Evolutionary conservation across 1,140 invertebrate genomes (phyloP).

Genomic region (Drosophila asahinai): DNA sequence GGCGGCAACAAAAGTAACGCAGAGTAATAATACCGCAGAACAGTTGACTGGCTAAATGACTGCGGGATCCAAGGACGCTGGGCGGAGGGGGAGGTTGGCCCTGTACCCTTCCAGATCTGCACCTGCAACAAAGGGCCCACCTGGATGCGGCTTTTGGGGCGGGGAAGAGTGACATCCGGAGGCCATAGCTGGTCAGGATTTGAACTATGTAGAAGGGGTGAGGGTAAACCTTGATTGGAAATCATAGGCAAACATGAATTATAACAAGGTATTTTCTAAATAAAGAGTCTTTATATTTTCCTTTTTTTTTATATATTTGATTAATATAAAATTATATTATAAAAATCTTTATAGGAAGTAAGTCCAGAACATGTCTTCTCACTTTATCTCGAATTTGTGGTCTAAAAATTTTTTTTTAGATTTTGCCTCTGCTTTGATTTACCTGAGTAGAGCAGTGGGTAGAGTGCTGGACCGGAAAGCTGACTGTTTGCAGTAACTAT

Average conservation of each 20-base stretch:
- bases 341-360: no score
- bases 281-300: no score
- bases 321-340: no score
- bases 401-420: no score
- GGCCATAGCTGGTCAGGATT: not conserved
- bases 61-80: constrained; percentile 10
- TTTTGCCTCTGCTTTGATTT: no score
- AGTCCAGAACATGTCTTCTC: no score
- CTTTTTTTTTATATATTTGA: no score
- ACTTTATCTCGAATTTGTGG: no score
- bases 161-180: not conserved
- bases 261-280: not conserved
- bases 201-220: not conserved
- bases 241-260: not conserved
- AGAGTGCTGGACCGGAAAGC: no score
- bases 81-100: not conserved
- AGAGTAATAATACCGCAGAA: constrained; percentile 63
- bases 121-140: constrained; percentile 6
- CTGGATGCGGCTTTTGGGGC: not conserved
- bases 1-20: constrained; percentile 52
- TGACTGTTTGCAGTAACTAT: no score
- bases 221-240: not conserved
- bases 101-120: not conserved
- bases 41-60: constrained; percentile 73
- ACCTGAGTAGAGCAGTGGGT: no score